phyloP scores from a whole-genome alignment of 23 tunicate species.

The Corella eumyota region DNA sequence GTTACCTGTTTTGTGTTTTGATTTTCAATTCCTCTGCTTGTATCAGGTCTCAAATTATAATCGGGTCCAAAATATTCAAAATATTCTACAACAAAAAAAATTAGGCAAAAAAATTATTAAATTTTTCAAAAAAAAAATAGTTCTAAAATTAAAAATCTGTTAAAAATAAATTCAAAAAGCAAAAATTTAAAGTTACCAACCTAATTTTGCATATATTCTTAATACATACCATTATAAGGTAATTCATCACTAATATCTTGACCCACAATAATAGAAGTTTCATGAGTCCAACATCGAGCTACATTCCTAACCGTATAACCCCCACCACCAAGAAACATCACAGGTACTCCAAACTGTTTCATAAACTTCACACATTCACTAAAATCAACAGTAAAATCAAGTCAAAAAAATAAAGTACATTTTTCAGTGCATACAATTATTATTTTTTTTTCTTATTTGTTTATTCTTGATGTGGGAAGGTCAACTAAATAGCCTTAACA shows the following conservation, averaged over 20 bases:
- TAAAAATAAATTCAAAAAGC: neutral
- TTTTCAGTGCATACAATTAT: neutral
- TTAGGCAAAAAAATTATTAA: neutral
- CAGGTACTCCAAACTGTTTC: slow-evolving; percentile 87
- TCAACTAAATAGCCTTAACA: no score
- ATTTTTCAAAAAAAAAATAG: neutral
- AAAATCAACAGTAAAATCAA: no score
- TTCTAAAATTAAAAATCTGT: neutral
- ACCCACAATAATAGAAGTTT: slow-evolving; percentile 95
- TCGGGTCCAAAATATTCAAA: slow-evolving; percentile 98
- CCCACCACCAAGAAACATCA: slow-evolving; percentile 99
- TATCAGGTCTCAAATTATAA: slow-evolving; percentile 85
- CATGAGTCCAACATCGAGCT: slow-evolving; percentile 99
- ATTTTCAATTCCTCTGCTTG: slow-evolving; percentile 86
- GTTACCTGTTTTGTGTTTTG: slow-evolving; percentile 95
- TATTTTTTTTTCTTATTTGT: neutral
- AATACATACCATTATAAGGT: slow-evolving; percentile 88
- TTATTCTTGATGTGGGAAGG: no score
- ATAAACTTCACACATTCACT: slow-evolving; percentile 92
- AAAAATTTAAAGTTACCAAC: neutral
- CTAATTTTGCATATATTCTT: no score
- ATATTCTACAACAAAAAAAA: no score
- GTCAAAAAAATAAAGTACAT: neutral
- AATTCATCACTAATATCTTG: slow-evolving; percentile 79
- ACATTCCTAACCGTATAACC: slow-evolving; percentile 98